Evolutionary conservation across 2,888 invertebrate genomes (phyloP).

Genomic region (Agrotis exclamationis): DNA sequence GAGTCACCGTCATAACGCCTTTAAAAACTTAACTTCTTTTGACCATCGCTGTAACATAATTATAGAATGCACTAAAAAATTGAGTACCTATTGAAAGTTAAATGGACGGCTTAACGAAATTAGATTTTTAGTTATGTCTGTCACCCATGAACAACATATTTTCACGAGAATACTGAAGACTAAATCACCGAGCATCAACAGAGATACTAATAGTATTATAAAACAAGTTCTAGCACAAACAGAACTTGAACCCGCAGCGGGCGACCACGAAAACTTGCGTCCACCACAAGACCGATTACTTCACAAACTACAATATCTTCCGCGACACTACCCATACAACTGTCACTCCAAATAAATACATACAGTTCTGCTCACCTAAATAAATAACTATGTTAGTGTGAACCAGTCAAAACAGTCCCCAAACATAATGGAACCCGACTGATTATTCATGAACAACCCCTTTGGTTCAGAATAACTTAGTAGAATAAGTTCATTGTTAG

Average conservation of each 20-base stretch:
- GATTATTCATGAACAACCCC: slow-evolving; percentile 57
- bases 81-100: no score
- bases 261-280: slow-evolving; percentile 7
- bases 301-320: slow-evolving; percentile 30
- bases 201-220: neutral
- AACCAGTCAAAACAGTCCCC: slow-evolving; percentile 35
- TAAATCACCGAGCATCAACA: neutral
- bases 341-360: slow-evolving; percentile 35
- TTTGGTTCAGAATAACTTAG: slow-evolving; percentile 39
- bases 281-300: slow-evolving; percentile 24
- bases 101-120: no score
- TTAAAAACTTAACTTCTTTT: no score
- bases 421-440: slow-evolving; percentile 49
- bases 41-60: no score
- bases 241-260: neutral
- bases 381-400: slow-evolving; percentile 49
- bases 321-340: slow-evolving; percentile 9
- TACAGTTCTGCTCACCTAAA: slow-evolving; percentile 42
- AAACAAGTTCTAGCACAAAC: neutral
- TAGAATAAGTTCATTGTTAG: slow-evolving; percentile 19
- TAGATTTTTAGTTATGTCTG: no score
- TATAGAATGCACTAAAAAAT: no score
- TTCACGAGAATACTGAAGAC: no score
- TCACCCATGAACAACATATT: no score
- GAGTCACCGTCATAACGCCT: no score